Evolutionary conservation across 1,140 invertebrate species (phyloP).

Genomic region (Drosophila pruinosa): DNA sequence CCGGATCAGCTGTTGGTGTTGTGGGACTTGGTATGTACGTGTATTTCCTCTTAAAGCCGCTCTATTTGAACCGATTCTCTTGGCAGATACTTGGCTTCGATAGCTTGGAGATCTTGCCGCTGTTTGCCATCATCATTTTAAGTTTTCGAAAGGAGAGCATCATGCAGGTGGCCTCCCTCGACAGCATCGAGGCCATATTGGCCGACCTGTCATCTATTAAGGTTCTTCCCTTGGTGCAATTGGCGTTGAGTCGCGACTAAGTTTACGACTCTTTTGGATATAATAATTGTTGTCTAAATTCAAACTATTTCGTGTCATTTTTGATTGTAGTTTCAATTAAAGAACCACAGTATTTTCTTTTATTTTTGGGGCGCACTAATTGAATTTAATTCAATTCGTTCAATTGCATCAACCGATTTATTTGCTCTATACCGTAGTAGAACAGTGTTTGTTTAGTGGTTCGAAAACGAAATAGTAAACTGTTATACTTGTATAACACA

Average conservation of each 20-base stretch:
- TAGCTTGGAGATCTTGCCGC: conserved; percentile 93
- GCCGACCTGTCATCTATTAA: conserved; percentile 95
- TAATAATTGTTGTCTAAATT: conserved; percentile 36
- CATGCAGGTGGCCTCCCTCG: conserved; percentile 93
- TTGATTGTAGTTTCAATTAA: neutral
- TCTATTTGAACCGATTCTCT: no score
- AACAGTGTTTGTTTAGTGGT: no score
- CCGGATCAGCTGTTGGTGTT: conserved; percentile 95
- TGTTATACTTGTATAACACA: neutral
- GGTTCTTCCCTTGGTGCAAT: conserved; percentile 92
- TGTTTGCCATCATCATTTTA: conserved; percentile 94
- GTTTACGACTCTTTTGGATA: neutral
- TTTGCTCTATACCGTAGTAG: no score
- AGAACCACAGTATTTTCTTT: neutral
- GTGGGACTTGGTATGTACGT: conserved; percentile 89
- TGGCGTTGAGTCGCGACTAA: conserved; percentile 84
- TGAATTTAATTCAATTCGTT: no score
- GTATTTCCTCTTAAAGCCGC: neutral
- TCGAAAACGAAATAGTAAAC: no score
- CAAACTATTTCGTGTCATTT: conserved; percentile 17
- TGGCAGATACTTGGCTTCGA: conserved; percentile 92
- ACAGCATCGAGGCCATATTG: conserved; percentile 94
- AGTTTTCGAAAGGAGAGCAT: conserved; percentile 95
- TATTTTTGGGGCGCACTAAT: no score
- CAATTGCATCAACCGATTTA: no score